Base-by-base conservation (phyloP, 1,140 invertebrate species). In the Papilio dardanus region DNA sequence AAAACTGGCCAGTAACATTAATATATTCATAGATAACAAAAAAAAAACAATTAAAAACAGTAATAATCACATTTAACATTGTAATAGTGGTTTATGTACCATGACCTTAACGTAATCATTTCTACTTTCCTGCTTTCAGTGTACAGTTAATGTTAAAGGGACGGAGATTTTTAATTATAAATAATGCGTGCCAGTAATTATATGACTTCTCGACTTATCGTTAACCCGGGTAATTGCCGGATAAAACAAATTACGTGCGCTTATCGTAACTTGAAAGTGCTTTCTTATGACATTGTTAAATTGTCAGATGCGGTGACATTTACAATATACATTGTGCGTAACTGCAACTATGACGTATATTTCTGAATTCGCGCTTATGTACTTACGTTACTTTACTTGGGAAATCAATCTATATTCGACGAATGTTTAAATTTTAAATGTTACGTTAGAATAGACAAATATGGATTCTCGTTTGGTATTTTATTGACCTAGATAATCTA, bases 171-270 rank as follows among this genome's bases (percentile, higher is more conserved):
- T 62, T 62, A 28, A 62, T 62, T 62, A 62, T 62, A 62, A 28
- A 62, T 21, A 50, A 50, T 62, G 54, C 54, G 54, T 62, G 12
- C 21, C 54, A 62, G n/a, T 62, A 62, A 62, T 62, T 62, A 62
- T 62, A 62, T 62, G 54, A 62, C 54, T 62, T 62, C 54, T 62
- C 54, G 54, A 62, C 24, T 28, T 62, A 62, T 62, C 54, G 54
- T 62, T 62, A 62, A 62, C 54, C 24, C 54, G 24, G 54, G 54
- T 62, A 62, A 62, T 62, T 62, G 24, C 54, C 21, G 54, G 54
- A 62, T 62, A 62, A 62, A 62, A 62, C 24, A 62, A 62, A 62
- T 62, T 62, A 62, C 54, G 3, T n/a, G 1, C 24, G 24, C 24
- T 62, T 62, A 62, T 62, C 54, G 12, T 62, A 62, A 62, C 54